These are phyloP conservation scores for Sporophila hypoxantha DNA, from an alignment of 2,113 vertebrate species.

Conservation along the genomic window DNA sequence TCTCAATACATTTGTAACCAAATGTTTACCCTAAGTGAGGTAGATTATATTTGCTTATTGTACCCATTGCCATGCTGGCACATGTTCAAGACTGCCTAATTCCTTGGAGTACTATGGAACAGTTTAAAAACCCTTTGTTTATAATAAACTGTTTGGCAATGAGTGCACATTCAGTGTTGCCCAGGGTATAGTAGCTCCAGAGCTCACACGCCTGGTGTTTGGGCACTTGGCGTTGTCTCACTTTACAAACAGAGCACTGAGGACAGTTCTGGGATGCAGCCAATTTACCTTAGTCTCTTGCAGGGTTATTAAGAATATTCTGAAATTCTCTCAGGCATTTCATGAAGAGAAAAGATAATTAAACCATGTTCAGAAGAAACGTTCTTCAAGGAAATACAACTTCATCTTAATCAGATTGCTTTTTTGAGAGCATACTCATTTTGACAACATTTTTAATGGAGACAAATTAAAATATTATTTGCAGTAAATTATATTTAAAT, in stretches of 20 bases:
- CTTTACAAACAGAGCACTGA: neutral
- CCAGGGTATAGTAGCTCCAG: neutral
- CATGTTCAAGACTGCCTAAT: neutral
- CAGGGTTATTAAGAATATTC: neutral
- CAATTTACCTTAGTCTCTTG: neutral
- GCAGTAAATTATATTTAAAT: neutral
- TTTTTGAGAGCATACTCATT: neutral
- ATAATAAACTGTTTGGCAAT: constrained; percentile 2
- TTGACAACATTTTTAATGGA: neutral
- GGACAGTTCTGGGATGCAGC: neutral
- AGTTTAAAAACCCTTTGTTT: neutral
- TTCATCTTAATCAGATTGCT: neutral
- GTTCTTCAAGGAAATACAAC: neutral
- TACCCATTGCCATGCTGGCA: constrained; percentile 30
- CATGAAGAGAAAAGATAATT: neutral
- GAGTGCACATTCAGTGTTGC: neutral
- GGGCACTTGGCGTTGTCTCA: neutral
- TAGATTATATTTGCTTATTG: constrained; percentile 35
- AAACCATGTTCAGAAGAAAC: neutral
- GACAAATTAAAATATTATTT: neutral
- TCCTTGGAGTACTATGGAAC: constrained; percentile 32
- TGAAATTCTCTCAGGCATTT: neutral
- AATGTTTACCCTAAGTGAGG: constrained; percentile 42
- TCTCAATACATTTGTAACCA: constrained; percentile 17
- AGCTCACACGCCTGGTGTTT: neutral